A percentile compares a stretch with the other conserved stretches of the same genome.
Conservation (phyloP, 1,140 invertebrate species). For the Drosophila cardini region DNA sequence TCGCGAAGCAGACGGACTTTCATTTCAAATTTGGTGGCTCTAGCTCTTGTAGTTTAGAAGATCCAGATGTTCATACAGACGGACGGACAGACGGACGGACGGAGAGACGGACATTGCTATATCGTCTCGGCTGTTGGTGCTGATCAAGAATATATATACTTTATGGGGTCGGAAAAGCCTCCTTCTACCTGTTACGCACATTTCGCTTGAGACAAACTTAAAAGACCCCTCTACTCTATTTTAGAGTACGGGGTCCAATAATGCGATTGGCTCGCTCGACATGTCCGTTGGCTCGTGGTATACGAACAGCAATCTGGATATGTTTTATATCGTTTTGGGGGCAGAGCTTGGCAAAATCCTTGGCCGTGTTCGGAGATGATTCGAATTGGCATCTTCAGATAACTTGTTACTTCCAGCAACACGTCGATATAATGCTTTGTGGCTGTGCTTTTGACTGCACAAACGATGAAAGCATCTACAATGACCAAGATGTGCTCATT, state of each 20-base stretch:
- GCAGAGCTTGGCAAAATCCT: constrained; percentile 17
- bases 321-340: constrained; percentile 12
- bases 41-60: too few species aligned
- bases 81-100: too few species aligned
- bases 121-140: too few species aligned
- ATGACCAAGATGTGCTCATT: neutral
- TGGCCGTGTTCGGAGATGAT: constrained; percentile 14
- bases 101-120: too few species aligned
- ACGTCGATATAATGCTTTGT: neutral
- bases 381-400: constrained; percentile 1
- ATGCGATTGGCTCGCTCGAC: constrained; percentile 1
- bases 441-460: neutral
- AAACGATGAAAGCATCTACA: neutral
- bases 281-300: constrained; percentile 15
- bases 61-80: too few species aligned
- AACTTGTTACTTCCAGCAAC: neutral
- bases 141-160: too few species aligned
- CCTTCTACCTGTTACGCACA: too few species aligned
- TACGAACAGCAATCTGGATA: constrained; percentile 7
- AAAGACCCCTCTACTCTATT: too few species aligned
- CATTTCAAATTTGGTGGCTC: too few species aligned
- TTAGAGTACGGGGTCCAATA: neutral
- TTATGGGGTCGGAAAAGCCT: too few species aligned
- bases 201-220: too few species aligned
- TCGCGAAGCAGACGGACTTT: too few species aligned